Percentiles rank a stretch among this genome's conserved stretches.
Evolutionary conservation across 2,113 vertebrate species (phyloP).

Genomic region (Benitochromis conjunctus): DNA sequence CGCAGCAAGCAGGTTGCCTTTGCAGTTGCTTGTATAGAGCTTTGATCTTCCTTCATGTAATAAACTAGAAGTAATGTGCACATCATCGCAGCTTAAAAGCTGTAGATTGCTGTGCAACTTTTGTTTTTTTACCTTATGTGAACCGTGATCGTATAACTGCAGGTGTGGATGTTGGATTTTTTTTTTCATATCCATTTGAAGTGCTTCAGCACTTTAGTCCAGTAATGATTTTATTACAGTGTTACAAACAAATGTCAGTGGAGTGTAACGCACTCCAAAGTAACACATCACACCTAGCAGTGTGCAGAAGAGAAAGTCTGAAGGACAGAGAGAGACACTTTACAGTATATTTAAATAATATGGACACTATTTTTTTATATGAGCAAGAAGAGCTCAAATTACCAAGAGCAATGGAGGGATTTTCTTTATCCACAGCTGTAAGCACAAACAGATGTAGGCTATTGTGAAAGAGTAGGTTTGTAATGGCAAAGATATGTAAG

Average conservation of each 20-base stretch:
- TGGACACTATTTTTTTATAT: not conserved
- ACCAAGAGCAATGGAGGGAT: not conserved
- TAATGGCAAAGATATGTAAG: conserved; percentile 32
- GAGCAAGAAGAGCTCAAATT: not conserved
- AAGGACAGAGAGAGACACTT: not conserved
- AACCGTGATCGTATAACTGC: not conserved
- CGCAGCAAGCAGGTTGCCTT: not conserved
- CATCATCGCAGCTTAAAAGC: not conserved
- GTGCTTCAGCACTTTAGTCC: not conserved
- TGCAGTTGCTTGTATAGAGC: not conserved
- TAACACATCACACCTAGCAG: not conserved
- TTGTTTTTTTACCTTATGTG: not conserved
- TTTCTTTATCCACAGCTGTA: not conserved
- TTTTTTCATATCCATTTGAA: not conserved
- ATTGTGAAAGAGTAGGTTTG: not conserved
- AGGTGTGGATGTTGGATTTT: not conserved
- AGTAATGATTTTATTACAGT: not conserved
- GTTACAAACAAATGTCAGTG: not conserved
- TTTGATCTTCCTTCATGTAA: not conserved
- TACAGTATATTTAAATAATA: not conserved
- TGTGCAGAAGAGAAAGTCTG: not conserved
- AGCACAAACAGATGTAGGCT: conserved; percentile 2
- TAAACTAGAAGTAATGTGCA: not conserved
- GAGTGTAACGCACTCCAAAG: not conserved
- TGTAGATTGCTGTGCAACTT: not conserved